These are phyloP conservation scores for Napeogenes inachia DNA, from an alignment of 2,888 invertebrate species.

Conservation along the genomic window DNA sequence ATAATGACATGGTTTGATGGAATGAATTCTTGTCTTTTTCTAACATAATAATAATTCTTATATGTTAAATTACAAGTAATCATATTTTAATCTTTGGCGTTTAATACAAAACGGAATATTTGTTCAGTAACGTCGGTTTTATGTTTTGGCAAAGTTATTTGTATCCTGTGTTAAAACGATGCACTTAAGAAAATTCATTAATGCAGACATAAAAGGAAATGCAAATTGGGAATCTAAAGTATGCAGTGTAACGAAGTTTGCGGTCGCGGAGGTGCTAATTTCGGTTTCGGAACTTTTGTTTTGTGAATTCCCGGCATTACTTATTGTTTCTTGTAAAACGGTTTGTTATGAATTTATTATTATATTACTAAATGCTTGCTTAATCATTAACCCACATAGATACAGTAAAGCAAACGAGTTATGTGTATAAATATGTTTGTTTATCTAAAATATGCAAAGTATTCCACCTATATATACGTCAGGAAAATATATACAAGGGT, in stretches of 20 bases:
- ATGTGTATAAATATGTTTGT: too few species aligned
- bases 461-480: too few species aligned
- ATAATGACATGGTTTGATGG: neutral
- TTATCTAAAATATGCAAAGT: too few species aligned
- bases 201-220: conserved; percentile 27
- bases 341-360: conserved; percentile 20
- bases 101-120: neutral
- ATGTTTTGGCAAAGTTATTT: conserved; percentile 3
- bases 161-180: conserved; percentile 16
- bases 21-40: too few species aligned
- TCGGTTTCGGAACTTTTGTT: conserved; percentile 30
- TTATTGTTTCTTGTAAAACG: conserved; percentile 22
- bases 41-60: too few species aligned
- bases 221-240: conserved; percentile 24
- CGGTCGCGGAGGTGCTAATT: conserved; percentile 30
- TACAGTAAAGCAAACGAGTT: too few species aligned
- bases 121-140: neutral
- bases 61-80: too few species aligned
- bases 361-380: conserved; percentile 7
- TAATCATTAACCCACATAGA: neutral
- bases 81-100: too few species aligned
- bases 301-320: conserved; percentile 20
- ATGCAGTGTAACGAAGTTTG: conserved; percentile 28
- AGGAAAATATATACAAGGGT: too few species aligned
- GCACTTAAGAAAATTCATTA: conserved; percentile 23